phyloP scores from a whole-genome alignment of 2,113 vertebrate species.

The Epinephelus lanceolatus region DNA sequence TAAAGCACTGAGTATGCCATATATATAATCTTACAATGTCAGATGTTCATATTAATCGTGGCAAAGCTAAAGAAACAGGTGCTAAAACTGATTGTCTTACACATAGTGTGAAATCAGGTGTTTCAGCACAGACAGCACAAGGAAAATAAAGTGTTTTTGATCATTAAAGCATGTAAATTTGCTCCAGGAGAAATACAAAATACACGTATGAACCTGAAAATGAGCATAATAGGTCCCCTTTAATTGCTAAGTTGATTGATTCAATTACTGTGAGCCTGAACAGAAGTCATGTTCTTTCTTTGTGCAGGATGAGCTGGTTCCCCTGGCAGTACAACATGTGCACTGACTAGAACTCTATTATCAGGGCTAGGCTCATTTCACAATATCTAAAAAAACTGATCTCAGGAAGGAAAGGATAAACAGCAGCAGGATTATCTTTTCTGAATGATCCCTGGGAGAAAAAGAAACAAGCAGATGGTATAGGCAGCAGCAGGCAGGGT shows the following conservation, averaged over 20 bases:
- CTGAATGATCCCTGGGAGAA: slow-evolving; percentile 1
- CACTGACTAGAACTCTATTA: background rate
- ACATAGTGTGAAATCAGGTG: no score
- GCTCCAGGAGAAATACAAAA: no score
- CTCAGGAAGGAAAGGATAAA: background rate
- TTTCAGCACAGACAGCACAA: no score
- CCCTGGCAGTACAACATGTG: background rate
- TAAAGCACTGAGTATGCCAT: background rate
- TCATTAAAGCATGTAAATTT: no score
- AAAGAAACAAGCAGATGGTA: slow-evolving; percentile 26
- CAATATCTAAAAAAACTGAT: background rate
- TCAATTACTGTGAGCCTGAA: background rate
- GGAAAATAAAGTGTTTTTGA: no score
- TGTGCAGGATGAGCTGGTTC: background rate
- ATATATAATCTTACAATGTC: no score
- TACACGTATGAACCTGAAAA: no score
- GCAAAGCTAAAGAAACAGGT: no score
- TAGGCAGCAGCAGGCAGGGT: slow-evolving; percentile 11
- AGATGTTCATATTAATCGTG: no score
- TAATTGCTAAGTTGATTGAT: background rate
- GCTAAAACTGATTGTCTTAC: no score
- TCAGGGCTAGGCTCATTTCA: background rate
- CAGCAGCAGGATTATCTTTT: slow-evolving; percentile 2
- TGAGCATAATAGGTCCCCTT: no score
- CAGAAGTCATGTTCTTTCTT: background rate